Evolutionary conservation across 2,113 vertebrate genomes (phyloP).

Genomic region (Pterophyllum scalare): DNA sequence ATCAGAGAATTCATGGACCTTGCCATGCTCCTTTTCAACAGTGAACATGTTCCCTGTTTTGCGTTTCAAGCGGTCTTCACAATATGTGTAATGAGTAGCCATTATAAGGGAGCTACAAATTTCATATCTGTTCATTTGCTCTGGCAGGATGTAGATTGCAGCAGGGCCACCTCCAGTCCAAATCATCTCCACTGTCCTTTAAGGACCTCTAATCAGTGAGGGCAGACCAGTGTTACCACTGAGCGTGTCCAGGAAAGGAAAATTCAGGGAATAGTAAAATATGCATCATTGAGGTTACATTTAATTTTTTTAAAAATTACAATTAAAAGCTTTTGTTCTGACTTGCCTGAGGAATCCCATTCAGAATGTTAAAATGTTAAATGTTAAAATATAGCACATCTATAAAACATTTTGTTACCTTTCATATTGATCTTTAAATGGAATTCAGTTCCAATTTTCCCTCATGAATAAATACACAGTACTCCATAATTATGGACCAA

Average conservation of each 20-base stretch:
- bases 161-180: conserved; percentile 35
- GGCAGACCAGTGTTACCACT: background rate
- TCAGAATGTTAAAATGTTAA: background rate
- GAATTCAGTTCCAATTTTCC: background rate
- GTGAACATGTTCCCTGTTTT: conserved; percentile 9
- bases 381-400: background rate
- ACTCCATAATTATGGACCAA: background rate
- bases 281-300: background rate
- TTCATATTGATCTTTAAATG: background rate
- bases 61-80: conserved; percentile 40
- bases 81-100: conserved; percentile 51
- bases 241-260: background rate
- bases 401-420: background rate
- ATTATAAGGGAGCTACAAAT: conserved; percentile 14
- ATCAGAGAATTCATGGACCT: background rate
- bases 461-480: background rate
- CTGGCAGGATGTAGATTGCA: conserved; percentile 37
- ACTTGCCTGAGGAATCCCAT: background rate
- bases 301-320: background rate
- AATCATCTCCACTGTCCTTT: conserved; percentile 51
- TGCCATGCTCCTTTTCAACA: background rate
- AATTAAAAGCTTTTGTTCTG: background rate
- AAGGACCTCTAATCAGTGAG: conserved; percentile 52
- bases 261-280: background rate
- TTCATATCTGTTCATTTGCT: conserved; percentile 22